phyloP scores from a whole-genome alignment of 2,888 invertebrate species.

The Opisthograptis luteolata region DNA sequence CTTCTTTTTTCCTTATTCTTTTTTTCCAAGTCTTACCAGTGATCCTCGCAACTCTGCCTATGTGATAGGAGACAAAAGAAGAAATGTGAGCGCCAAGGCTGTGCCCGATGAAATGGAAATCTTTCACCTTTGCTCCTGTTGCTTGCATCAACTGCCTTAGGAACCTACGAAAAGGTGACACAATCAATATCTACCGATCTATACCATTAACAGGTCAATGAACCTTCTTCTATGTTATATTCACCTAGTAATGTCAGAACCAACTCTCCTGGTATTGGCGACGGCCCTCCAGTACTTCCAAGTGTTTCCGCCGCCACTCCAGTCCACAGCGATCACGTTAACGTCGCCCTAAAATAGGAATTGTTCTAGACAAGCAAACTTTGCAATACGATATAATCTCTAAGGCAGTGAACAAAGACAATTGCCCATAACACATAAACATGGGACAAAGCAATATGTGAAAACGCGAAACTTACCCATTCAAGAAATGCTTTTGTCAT shows the following conservation, averaged over 20 bases:
- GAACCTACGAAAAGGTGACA: slow-evolving; percentile 60
- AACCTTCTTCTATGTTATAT: too few relatives aligned
- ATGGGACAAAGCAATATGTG: too few relatives aligned
- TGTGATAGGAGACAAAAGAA: slow-evolving; percentile 79
- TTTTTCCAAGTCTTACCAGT: slow-evolving; percentile 75
- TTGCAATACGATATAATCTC: background rate
- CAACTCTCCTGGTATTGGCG: slow-evolving; percentile 83
- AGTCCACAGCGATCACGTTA: slow-evolving; percentile 86
- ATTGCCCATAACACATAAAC: too few relatives aligned
- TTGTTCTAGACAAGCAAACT: background rate
- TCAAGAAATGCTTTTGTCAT: slow-evolving; percentile 84
- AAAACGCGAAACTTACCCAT: slow-evolving; percentile 83
- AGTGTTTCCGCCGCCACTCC: slow-evolving; percentile 85
- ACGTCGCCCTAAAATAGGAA: slow-evolving; percentile 78
- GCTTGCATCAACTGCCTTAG: slow-evolving; percentile 69
- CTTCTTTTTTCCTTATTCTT: too few relatives aligned
- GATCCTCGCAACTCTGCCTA: slow-evolving; percentile 76
- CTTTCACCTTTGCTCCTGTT: slow-evolving; percentile 62
- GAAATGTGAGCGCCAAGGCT: slow-evolving; percentile 87
- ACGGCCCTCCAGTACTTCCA: slow-evolving; percentile 86
- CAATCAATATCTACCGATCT: too few relatives aligned
- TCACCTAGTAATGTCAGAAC: slow-evolving; percentile 79
- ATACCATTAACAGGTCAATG: too few relatives aligned
- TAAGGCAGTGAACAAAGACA: too few relatives aligned
- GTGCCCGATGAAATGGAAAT: slow-evolving; percentile 85